Conservation (phyloP, 64 coral and sea anemone species). For the Pocillopora damicornis region DNA sequence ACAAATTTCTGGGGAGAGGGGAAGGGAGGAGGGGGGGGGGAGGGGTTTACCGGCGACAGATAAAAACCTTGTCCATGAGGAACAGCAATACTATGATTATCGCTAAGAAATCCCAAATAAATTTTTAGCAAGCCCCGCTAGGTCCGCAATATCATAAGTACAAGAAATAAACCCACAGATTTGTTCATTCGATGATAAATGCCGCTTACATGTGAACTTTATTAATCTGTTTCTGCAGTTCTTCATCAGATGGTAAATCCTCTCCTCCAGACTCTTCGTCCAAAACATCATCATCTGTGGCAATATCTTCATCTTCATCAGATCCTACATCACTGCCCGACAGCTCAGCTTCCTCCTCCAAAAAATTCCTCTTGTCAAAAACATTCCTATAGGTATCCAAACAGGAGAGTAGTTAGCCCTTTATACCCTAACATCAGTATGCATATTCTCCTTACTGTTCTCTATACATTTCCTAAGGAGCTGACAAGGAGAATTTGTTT, state of each 20-base stretch:
- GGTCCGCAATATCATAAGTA: not conserved
- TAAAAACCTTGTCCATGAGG: no score
- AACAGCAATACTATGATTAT: no score
- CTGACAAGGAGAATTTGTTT: no score
- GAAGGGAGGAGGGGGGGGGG: no score
- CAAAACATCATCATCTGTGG: constrained; percentile 66
- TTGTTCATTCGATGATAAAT: not conserved
- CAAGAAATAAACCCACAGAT: not conserved
- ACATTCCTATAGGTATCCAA: constrained; percentile 28
- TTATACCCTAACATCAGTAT: not conserved
- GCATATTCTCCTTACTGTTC: not conserved
- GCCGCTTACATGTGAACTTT: constrained; percentile 90
- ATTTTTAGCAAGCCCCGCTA: not conserved
- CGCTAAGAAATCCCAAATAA: no score
- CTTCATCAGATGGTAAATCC: constrained; percentile 80
- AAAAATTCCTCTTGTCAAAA: constrained; percentile 89
- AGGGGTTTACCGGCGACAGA: no score
- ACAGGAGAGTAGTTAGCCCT: not conserved
- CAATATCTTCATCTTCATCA: constrained; percentile 84
- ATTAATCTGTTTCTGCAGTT: constrained; percentile 93
- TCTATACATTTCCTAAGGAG: no score
- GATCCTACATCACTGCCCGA: constrained; percentile 97
- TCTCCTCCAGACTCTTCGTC: constrained; percentile 93
- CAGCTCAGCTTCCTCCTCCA: constrained; percentile 94
- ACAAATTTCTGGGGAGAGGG: no score